Evolutionary conservation across 2,113 vertebrate genomes (phyloP).

Genomic region (Pteronura brasiliensis): DNA sequence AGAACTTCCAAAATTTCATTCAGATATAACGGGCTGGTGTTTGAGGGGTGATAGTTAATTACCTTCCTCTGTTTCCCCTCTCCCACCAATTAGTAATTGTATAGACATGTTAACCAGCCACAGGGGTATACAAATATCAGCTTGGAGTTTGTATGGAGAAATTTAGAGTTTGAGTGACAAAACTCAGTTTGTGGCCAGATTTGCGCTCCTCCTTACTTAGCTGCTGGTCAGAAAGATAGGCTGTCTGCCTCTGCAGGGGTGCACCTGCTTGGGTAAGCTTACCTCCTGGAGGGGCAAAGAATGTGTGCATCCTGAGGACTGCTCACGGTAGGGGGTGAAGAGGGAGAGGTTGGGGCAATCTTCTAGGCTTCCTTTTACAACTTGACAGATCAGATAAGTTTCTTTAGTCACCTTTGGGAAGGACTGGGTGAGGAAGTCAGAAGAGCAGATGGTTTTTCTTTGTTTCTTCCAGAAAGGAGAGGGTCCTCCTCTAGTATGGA

Average conservation of each 20-base stretch:
- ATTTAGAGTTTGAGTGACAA: not conserved
- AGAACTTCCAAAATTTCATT: not conserved
- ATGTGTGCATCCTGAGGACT: not conserved
- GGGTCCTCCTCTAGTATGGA: not conserved
- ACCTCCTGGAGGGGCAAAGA: not conserved
- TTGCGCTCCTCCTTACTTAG: not conserved
- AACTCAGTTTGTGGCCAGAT: not conserved
- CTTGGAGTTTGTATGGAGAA: not conserved
- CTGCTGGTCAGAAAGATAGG: not conserved
- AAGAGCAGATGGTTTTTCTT: not conserved
- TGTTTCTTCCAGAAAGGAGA: not conserved
- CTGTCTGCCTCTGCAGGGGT: not conserved
- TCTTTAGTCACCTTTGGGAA: not conserved
- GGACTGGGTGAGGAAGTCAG: not conserved
- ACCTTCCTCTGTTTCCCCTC: not conserved
- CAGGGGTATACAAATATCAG: not conserved
- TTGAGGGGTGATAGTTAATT: not conserved
- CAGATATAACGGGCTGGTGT: not conserved
- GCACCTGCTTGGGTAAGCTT: not conserved
- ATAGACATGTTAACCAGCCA: not conserved
- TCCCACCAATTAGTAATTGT: not conserved
- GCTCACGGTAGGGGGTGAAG: not conserved
- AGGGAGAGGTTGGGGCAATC: not conserved
- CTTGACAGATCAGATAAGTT: not conserved
- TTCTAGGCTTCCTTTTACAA: not conserved